Percentiles rank a stretch among this genome's conserved stretches.
phyloP scores from a whole-genome alignment of 1,140 invertebrate genomes.

The Ceratina japonica region DNA sequence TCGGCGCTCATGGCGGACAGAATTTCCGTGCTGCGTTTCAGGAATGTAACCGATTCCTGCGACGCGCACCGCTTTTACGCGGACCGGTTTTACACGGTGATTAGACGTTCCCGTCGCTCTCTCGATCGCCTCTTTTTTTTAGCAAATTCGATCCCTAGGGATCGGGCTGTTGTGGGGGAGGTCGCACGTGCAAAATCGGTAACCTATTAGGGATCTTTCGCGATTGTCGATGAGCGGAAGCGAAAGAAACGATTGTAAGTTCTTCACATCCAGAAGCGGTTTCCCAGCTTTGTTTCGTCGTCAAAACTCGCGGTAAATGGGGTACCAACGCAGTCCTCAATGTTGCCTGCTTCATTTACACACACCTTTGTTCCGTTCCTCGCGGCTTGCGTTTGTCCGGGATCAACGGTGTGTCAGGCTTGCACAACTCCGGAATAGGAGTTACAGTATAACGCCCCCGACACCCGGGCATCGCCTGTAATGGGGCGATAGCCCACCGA shows the following conservation, averaged over 20 bases:
- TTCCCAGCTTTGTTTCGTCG: constrained; percentile 8
- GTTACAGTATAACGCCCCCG: neutral
- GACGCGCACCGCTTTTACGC: constrained; percentile 22
- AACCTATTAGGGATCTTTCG: constrained; percentile 20
- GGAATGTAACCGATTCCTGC: neutral
- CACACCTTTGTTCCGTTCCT: neutral
- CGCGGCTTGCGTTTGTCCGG: neutral
- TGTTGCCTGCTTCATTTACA: constrained; percentile 14
- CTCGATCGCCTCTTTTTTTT: neutral
- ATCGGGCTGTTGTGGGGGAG: constrained; percentile 6
- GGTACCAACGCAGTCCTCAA: neutral
- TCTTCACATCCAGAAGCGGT: neutral
- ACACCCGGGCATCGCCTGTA: no score
- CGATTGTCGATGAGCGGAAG: constrained; percentile 8
- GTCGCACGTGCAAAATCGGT: constrained; percentile 28
- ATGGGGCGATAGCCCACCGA: no score
- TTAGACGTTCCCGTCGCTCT: neutral
- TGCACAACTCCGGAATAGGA: neutral
- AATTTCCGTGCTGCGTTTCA: constrained; percentile 13
- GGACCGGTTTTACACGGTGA: constrained; percentile 14
- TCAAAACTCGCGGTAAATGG: constrained; percentile 25
- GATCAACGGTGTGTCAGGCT: no score
- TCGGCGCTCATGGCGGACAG: no score
- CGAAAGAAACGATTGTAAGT: neutral
- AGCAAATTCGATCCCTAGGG: constrained; percentile 3